Evolutionary conservation across 2,888 invertebrate genomes (phyloP).

Genomic region (Folsomia candida): DNA sequence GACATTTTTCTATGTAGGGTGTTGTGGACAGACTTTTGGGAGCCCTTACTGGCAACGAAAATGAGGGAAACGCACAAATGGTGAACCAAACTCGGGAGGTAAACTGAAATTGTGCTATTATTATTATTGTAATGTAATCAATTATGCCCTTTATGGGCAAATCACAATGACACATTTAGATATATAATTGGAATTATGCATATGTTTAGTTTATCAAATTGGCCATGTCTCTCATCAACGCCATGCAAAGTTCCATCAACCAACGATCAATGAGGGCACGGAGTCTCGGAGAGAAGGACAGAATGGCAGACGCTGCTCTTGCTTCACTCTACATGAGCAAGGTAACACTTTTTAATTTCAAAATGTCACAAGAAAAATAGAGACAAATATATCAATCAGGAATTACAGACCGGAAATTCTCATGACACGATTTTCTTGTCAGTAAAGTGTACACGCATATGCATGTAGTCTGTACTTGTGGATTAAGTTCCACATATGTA

Average conservation of each 20-base stretch:
- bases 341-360: slow-evolving; percentile 52
- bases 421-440: slow-evolving; percentile 8
- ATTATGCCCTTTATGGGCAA: neutral
- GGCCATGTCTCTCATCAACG: slow-evolving; percentile 84
- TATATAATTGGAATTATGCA: neutral
- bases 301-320: slow-evolving; percentile 83
- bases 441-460: too few relatives aligned
- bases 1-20: slow-evolving; percentile 63
- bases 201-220: slow-evolving; percentile 79
- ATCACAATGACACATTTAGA: neutral
- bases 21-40: slow-evolving; percentile 88
- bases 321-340: slow-evolving; percentile 86
- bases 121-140: neutral
- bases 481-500: too few relatives aligned
- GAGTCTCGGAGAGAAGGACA: slow-evolving; percentile 79
- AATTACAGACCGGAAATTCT: slow-evolving; percentile 14
- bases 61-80: slow-evolving; percentile 89
- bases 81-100: slow-evolving; percentile 94
- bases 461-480: too few relatives aligned
- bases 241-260: slow-evolving; percentile 87
- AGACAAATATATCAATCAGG: neutral
- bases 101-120: slow-evolving; percentile 52
- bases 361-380: neutral
- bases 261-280: slow-evolving; percentile 82
- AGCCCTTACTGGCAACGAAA: slow-evolving; percentile 84